Evolutionary conservation across 2,888 invertebrate species (phyloP), one percentile per base, ranked within the genome.

Genomic region (Myopa testacea): DNA sequence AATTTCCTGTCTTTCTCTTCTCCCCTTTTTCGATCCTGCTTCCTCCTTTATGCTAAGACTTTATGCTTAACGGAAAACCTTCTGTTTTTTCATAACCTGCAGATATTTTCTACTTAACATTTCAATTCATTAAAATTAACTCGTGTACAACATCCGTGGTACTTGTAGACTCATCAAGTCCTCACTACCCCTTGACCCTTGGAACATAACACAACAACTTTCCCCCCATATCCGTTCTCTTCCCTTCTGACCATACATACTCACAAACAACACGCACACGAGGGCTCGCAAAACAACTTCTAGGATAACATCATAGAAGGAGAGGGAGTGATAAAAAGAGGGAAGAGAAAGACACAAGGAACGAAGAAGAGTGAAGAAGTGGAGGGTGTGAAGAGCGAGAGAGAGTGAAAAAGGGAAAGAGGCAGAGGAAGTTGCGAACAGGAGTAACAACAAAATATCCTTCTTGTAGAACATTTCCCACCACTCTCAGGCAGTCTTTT

Each of bases 51-150:
- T n/a, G 2, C 55, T 50, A 19, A 26, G 37, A 16, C 26, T 40
- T 19, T 14, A 73, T 40, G 60, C 8, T 16, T 38, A 8, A 5
- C 40, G 26, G 16, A 37, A n/a, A 34, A 12, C 65, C 52, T 52
- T 58, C 34, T 75, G 38, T 68, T 67, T 16, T 65, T 26, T 58
- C 69, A 58, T 76, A 69, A 45, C 76, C 69, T 76, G 40, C 26
- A 50, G 76, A 50, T 70, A 52, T 76, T 76, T 76, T n/a, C 69
- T 55, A 70, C 73, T 73, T 74, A 78, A 80, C 78, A 80, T 78
- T 78, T 76, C 76, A 80, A 78, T 80, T 80, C 76, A 80, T 80
- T 78, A 76, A 71, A 78, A 80, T 80, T 78, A 78, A 78, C 71
- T 78, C 71, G 71, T 74, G 40, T 58, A 58, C 58, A 67, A 67